Evolutionary conservation across 2,797 vertebrate genomes (phyloP).

Genomic region (Prunella strophiata): DNA sequence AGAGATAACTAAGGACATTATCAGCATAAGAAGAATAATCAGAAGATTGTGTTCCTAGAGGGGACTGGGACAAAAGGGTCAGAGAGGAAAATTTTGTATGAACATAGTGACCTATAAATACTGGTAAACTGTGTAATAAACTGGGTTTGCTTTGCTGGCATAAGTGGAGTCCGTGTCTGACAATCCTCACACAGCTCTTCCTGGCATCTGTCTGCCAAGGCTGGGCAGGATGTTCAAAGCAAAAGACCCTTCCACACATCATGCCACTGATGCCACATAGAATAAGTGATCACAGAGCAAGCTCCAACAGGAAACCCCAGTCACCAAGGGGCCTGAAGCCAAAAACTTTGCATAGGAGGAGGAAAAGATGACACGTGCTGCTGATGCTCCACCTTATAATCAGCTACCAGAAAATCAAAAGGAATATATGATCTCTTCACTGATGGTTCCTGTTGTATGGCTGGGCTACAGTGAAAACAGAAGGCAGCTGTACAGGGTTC

Average conservation of each 20-base stretch:
- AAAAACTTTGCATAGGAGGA: not conserved
- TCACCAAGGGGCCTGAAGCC: fast-evolving
- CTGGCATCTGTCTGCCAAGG: not conserved
- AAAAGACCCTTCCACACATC: not conserved
- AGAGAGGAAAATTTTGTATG: not conserved
- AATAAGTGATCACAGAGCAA: not conserved
- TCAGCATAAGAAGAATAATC: not conserved
- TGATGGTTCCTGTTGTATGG: not conserved
- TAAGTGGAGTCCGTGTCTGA: not conserved
- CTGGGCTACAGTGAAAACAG: not conserved
- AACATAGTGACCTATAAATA: not conserved
- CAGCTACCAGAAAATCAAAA: not conserved
- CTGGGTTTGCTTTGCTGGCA: not conserved
- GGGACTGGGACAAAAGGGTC: not conserved
- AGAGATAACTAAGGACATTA: not conserved
- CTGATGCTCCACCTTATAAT: not conserved
- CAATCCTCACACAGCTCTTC: not conserved
- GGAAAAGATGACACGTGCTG: not conserved
- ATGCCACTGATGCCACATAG: not conserved
- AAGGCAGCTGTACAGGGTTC: not conserved
- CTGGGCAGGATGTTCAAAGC: not conserved
- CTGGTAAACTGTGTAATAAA: not conserved
- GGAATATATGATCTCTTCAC: not conserved
- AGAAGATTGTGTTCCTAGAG: not conserved
- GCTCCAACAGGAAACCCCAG: not conserved